A percentile compares a stretch with the other conserved stretches of the same genome.
These are phyloP conservation scores for Morphnarchus princeps DNA, from an alignment of 2,113 vertebrate species.

Conservation along the genomic window DNA sequence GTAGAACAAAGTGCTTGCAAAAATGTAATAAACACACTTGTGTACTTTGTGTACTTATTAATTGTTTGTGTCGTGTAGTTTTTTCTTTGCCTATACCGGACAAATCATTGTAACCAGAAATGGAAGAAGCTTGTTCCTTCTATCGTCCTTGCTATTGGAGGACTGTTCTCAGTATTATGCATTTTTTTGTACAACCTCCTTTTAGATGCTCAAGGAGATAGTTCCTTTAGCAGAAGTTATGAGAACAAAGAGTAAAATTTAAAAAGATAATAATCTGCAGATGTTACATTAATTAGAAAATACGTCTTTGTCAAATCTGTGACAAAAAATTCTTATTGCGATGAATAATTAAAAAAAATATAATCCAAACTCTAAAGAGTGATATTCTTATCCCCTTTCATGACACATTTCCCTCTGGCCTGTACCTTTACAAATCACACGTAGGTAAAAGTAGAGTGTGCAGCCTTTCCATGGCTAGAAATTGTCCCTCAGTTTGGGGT, in stretches of 20 bases:
- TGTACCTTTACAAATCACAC: background rate
- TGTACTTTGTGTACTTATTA: constrained; percentile 92
- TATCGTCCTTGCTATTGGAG: background rate
- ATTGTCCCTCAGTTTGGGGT: background rate
- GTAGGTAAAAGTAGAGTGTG: background rate
- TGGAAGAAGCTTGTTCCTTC: background rate
- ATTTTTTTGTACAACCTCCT: background rate
- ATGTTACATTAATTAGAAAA: background rate
- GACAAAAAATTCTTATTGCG: background rate
- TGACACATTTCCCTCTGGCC: background rate
- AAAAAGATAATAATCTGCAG: background rate
- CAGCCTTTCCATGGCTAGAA: background rate
- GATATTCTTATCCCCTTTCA: background rate
- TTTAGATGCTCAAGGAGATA: background rate
- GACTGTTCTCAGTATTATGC: background rate
- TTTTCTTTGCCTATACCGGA: background rate
- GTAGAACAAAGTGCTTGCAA: constrained; percentile 99
- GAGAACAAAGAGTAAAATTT: background rate
- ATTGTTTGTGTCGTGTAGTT: constrained; percentile 40
- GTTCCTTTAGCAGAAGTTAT: background rate
- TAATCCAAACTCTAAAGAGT: too few relatives aligned
- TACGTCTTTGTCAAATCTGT: background rate
- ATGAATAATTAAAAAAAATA: background rate
- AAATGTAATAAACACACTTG: constrained; percentile 96
- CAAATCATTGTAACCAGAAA: background rate